phyloP scores from a whole-genome alignment of 2,797 vertebrate genomes.

The Apodemus agrarius region DNA sequence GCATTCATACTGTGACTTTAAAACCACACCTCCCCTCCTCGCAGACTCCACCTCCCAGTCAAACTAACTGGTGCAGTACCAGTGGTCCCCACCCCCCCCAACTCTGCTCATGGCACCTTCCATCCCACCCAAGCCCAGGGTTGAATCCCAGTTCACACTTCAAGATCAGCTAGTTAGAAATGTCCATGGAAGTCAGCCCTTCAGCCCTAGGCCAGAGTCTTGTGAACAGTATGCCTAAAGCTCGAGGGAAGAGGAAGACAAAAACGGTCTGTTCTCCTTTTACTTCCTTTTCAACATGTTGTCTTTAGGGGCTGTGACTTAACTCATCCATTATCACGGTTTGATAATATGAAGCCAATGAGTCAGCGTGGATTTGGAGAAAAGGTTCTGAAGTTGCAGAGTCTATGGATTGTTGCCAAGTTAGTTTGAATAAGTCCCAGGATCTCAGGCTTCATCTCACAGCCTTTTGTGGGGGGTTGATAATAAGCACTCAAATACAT shows the following conservation, averaged over 20 bases:
- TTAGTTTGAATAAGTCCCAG: not conserved
- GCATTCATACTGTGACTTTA: not conserved
- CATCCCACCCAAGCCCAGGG: not conserved
- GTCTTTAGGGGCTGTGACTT: not conserved
- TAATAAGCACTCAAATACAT: not conserved
- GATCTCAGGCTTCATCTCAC: not conserved
- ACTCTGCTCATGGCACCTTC: not conserved
- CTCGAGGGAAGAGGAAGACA: not conserved
- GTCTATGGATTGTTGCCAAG: not conserved
- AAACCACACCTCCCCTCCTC: not conserved
- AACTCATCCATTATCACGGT: not conserved
- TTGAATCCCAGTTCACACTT: conserved; percentile 1
- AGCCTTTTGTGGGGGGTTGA: not conserved
- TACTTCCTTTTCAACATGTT: not conserved
- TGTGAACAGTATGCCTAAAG: not conserved
- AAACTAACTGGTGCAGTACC: not conserved
- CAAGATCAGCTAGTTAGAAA: not conserved
- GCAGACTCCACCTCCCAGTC: not conserved
- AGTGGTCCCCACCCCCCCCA: not conserved
- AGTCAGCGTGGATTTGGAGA: not conserved
- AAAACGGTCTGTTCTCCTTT: not conserved
- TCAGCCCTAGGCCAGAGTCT: not conserved
- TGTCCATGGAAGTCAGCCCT: not conserved
- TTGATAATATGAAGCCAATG: not conserved
- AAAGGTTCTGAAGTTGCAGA: not conserved